These are phyloP conservation scores for Glossophaga mutica DNA, from an alignment of 2,797 vertebrate genomes.

Conservation along the genomic window DNA sequence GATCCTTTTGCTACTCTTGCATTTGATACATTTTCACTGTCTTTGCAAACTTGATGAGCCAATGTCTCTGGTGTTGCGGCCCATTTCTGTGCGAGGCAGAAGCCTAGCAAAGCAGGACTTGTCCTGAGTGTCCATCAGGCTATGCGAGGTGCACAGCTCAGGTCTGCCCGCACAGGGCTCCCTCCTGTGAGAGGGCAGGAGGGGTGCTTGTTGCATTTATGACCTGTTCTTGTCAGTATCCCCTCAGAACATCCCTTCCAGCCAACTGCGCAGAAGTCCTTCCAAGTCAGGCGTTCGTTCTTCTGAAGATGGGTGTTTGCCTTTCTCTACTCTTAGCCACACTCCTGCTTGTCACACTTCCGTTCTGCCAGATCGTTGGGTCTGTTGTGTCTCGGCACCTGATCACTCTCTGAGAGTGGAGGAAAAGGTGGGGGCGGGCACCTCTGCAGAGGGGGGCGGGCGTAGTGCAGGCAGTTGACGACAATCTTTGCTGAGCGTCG, in stretches of 20 bases:
- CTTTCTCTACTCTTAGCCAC: neutral
- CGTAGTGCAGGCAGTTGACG: neutral
- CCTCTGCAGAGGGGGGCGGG: neutral
- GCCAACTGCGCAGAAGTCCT: neutral
- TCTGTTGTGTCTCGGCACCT: neutral
- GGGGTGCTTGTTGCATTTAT: too few species aligned
- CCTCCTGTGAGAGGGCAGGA: neutral
- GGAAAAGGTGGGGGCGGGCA: fast-evolving
- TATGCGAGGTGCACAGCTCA: neutral
- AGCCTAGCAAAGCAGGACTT: neutral
- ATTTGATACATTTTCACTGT: neutral
- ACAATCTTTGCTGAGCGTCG: neutral
- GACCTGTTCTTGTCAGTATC: neutral
- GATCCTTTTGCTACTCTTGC: neutral
- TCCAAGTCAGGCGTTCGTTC: neutral
- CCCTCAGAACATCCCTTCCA: neutral
- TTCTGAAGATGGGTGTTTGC: neutral
- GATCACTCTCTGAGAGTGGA: neutral
- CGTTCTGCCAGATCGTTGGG: neutral
- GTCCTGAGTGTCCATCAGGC: fast-evolving
- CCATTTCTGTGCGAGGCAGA: neutral
- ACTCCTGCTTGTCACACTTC: neutral
- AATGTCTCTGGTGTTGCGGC: fast-evolving
- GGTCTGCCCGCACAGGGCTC: neutral
- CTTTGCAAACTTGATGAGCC: neutral